Conservation (phyloP, 2,113 vertebrate genomes). For the Plotosus lineatus region DNA sequence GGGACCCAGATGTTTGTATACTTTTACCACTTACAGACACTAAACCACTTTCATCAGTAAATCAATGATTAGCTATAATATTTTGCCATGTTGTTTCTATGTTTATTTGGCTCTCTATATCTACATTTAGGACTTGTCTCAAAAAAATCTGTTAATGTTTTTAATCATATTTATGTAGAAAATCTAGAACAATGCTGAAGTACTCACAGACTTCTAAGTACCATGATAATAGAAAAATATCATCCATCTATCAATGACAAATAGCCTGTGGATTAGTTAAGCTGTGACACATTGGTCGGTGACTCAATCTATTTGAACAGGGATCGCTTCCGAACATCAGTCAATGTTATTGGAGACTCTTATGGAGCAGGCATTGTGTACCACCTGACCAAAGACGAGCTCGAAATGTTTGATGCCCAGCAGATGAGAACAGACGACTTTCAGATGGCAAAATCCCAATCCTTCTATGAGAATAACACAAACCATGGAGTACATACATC, state of each 20-base stretch:
- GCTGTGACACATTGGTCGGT: slow-evolving; percentile 8
- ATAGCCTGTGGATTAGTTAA: background rate
- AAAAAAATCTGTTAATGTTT: too few species aligned
- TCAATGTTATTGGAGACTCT: slow-evolving; percentile 96
- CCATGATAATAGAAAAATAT: background rate
- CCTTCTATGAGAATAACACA: slow-evolving; percentile 90
- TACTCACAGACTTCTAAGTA: too few species aligned
- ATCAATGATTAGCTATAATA: too few species aligned
- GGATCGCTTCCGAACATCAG: slow-evolving; percentile 96
- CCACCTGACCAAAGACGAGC: slow-evolving; percentile 92
- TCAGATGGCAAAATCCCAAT: slow-evolving; percentile 91
- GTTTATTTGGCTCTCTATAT: too few species aligned
- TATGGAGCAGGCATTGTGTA: slow-evolving; percentile 97
- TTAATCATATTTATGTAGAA: too few species aligned
- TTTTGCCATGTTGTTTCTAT: too few species aligned
- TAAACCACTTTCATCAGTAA: too few species aligned
- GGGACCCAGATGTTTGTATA: too few species aligned
- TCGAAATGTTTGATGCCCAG: slow-evolving; percentile 86
- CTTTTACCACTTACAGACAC: too few species aligned
- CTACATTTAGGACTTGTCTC: too few species aligned
- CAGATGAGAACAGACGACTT: slow-evolving; percentile 84
- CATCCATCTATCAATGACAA: background rate
- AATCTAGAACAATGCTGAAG: too few species aligned
- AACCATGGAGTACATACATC: slow-evolving; percentile 92
- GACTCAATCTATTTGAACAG: slow-evolving; percentile 66